Conservation (phyloP, 2,888 invertebrate genomes). For the Lasius fuliginosus region DNA sequence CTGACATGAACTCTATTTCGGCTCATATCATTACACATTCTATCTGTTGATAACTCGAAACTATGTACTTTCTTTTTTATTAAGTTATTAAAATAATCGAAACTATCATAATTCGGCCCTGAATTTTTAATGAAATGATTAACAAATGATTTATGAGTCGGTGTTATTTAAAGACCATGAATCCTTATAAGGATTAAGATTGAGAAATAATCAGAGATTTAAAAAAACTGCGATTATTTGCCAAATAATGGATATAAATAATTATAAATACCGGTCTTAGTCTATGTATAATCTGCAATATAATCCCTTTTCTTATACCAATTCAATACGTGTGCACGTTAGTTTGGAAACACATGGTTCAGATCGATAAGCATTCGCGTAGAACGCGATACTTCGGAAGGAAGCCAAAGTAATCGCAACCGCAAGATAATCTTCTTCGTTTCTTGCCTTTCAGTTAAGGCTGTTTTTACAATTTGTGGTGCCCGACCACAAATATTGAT, state of each 20-base stretch:
- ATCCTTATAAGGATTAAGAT: neutral
- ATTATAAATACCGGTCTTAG: neutral
- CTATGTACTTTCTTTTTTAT: neutral
- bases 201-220: neutral
- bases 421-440: constrained; percentile 83
- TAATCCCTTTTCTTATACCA: neutral
- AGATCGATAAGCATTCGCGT: constrained; percentile 62
- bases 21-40: neutral
- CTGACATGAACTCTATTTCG: no score
- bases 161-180: neutral
- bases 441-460: constrained; percentile 74
- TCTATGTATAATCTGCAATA: neutral
- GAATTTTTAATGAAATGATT: neutral
- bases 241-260: neutral
- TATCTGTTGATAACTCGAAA: neutral
- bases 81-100: neutral
- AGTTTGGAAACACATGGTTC: neutral
- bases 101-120: neutral
- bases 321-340: neutral
- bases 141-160: neutral
- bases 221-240: neutral
- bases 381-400: constrained; percentile 82
- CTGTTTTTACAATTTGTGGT: constrained; percentile 2
- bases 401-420: constrained; percentile 84
- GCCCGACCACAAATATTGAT: constrained; percentile 18